Evolutionary conservation across 2,888 invertebrate genomes (phyloP), one percentile per base, ranked within the genome.

Genomic region (Epistrophe eligans): DNA sequence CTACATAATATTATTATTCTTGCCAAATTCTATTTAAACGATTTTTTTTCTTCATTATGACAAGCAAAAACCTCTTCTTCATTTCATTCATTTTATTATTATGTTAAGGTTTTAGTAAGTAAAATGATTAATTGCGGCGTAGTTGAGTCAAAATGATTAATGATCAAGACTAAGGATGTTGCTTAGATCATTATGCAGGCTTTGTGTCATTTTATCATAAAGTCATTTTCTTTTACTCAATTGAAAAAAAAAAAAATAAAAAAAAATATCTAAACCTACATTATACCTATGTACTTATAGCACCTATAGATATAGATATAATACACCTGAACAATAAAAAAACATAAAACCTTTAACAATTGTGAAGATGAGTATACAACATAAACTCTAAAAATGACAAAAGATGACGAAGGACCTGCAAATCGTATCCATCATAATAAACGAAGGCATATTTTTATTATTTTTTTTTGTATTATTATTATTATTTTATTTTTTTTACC

Each of bases 51-150:
- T 55, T 24, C 50, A 38, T 24, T 40, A 70, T 70, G 38, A 70
- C 55, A 70, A 70, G 55, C 40, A 52, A 70, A 70, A 52, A 19
- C 28, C 24, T 40, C 70, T 55, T 55, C 52, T 70, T 38, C 28
- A 35, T 48, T 64, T 58, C 3, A 58, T 19, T 60, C 38, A 17
- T 43, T 58, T 35, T 58, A 35, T 60, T 62, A 24, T 40, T 19
- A 19, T n/a, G 15, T 43, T 17, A 13, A 15, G 40, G 32, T 32
- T 45, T 32, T 24, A 48, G 17, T 64, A 50, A 74, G 73, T 82
- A 85, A 62, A 77, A 87, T 87, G 85, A 87, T 87, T 87, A 82
- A 87, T 87, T 87, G 85, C 77, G 64, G 64, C 67, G 24, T 71
- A 79, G 81, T 77, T 48, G 73, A 73, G 64, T 55, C 38, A 28